These are phyloP conservation scores for Oophaga pumilio DNA, from an alignment of 2,113 vertebrate species.

Conservation along the genomic window DNA sequence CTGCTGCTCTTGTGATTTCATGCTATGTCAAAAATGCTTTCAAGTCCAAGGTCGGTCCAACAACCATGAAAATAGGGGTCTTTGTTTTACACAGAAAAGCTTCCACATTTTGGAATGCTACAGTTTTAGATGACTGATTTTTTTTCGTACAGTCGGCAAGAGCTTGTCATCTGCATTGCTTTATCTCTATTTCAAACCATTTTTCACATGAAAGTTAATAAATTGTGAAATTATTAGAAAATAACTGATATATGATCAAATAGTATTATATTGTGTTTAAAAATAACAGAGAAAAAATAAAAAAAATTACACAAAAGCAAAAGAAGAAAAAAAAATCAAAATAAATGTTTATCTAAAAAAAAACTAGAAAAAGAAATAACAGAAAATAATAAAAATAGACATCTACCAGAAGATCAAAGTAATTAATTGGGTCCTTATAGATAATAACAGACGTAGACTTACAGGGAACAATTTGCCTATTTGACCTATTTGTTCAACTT, in stretches of 20 bases:
- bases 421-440: too few species aligned
- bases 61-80: conserved; percentile 42
- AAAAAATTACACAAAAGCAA: too few species aligned
- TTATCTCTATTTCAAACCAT: not conserved
- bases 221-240: not conserved
- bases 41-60: conserved; percentile 37
- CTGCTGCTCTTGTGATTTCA: conserved; percentile 42
- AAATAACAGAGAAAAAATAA: not conserved
- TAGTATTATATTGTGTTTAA: too few species aligned
- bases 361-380: too few species aligned
- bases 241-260: not conserved
- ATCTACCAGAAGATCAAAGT: too few species aligned
- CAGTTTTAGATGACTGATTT: conserved; percentile 17
- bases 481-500: too few species aligned
- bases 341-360: too few species aligned
- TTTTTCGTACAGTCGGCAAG: not conserved
- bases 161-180: not conserved
- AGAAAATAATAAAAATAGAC: too few species aligned
- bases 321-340: too few species aligned
- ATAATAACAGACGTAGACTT: too few species aligned
- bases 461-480: too few species aligned
- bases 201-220: not conserved
- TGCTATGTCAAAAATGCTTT: conserved; percentile 49
- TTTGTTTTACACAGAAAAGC: conserved; percentile 37
- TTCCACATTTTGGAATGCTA: conserved; percentile 4